Base-by-base conservation (phyloP, 2,888 invertebrate genomes). In the Drosophila tanythrix region DNA sequence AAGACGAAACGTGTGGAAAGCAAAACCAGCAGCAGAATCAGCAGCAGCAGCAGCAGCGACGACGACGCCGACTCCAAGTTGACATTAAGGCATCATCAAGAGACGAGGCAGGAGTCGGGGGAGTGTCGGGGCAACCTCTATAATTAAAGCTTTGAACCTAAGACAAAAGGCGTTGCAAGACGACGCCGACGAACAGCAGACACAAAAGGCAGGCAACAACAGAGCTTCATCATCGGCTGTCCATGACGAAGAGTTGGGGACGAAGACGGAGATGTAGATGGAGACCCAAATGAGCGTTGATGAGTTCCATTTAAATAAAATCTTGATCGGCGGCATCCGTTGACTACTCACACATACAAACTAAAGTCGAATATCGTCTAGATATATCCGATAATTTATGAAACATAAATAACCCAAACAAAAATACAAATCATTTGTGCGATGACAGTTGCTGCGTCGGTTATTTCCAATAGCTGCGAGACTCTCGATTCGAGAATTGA, bases 341-440 rank as follows among this genome's bases (percentile, higher is more conserved):
- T 76, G 76, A 51, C 61, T 55, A 33, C 60, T 52, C 74, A 66
- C 68, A 76, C 53, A 43, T 11, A 21, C 11, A 48, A 11, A 58
- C 50, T 18, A 36, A 53, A 55, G 11, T 52, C 38, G 15, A 70
- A 70, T 71, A 72, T 71, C 74, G 72, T 73, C 74, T 76, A 86
- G 70, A 88, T 81, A 87, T 88, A 91, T 88, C 89, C 89, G 86
- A 92, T 93, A 92, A 91, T 92, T 92, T 92, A 92, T 93, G 91
- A 92, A 92, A 91, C 88, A 92, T 91, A 92, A 91, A 92, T 91
- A 91, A 92, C 80, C 76, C 82, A 90, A 90, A 91, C 83, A 84
- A 85, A 92, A 91, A 91, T 89, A 92, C 92, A 92, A 92, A 92
- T 92, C 92, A 92, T 92, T 92, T 90, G 87, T 89, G 81, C 84